Evolutionary conservation across 2,113 vertebrate species (phyloP), one percentile per base, ranked within the genome.

Genomic region (Oenanthe melanoleuca): DNA sequence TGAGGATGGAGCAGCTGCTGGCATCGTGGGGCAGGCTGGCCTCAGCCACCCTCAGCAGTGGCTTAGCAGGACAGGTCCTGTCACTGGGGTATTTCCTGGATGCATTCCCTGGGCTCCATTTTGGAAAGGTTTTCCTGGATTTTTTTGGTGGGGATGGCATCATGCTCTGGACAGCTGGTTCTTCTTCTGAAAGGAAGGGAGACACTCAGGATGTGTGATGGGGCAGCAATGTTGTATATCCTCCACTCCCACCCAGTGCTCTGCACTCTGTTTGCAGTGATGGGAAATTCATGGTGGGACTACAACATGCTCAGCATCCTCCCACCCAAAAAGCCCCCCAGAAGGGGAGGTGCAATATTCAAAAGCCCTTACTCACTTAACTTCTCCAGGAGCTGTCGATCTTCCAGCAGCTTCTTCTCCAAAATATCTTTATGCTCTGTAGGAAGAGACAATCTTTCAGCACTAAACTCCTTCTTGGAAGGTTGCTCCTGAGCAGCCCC

Each of bases 121-220:
- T 97, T 14, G 96, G 94, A 80, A 97, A 97, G 38, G 92, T 95
- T 69, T 97, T 97, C 93, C 96, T 97, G 81, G 97, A 97, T 74
- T 96, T 97, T 74, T 96, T 97, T 28, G 91, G 59, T n/a, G 84
- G 94, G 8, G 85, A 38, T 13, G 83, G 57, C 86, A 96, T 52
- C 91, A 88, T 45, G 72, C 45, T 92, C 14, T 88, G 89, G 59
- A 57, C 6, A 0, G 69, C 10, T 0, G 92, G 81, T 44, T 95
- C 93, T 49, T 90, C 92, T 80, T 96, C 96, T 97, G 96, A 71
- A 97, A 95, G n/a, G 37, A 88, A 94, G 37, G 53, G 0, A 2
- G 56, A 60, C 1, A 17, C 20, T 52, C 34, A 52, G 60, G 42
- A 44, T 22, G 12, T 24, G 23, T 34, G 23, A 5, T 1, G 5